These are phyloP conservation scores for Deroptyus accipitrinus DNA, from an alignment of 2,113 vertebrate species.

Conservation along the genomic window DNA sequence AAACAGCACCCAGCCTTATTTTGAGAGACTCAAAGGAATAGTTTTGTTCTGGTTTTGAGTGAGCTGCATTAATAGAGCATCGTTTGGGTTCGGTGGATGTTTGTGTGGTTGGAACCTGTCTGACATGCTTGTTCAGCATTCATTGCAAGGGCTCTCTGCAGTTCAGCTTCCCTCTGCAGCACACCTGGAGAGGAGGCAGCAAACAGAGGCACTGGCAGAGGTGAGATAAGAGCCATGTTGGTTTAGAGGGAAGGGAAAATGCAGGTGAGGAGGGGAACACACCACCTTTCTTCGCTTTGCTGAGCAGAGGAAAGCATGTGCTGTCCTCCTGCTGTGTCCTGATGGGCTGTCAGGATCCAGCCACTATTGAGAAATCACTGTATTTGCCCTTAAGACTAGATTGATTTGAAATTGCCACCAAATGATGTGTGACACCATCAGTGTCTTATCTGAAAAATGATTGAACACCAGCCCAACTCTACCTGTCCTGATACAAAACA, in stretches of 20 bases:
- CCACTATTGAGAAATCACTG: neutral
- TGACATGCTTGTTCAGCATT: neutral
- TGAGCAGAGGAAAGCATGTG: neutral
- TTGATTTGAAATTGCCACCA: neutral
- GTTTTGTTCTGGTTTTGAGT: neutral
- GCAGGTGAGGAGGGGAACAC: neutral
- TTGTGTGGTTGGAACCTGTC: neutral
- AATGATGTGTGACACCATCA: neutral
- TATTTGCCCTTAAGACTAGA: neutral
- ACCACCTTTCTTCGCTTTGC: neutral
- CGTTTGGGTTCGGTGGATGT: neutral
- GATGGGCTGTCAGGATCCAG: neutral
- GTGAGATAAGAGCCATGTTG: neutral
- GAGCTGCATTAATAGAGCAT: neutral
- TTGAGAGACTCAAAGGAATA: neutral
- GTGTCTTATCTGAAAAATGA: neutral
- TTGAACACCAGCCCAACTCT: neutral
- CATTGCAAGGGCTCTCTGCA: neutral
- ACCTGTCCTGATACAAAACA: neutral
- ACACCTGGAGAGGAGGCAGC: conserved; percentile 2
- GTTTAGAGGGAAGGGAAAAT: neutral
- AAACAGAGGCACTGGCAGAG: neutral
- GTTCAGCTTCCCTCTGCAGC: neutral
- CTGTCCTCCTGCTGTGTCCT: neutral
- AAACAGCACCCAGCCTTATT: neutral